phyloP scores from a whole-genome alignment of 2,113 vertebrate genomes.

The Raja brachyura region DNA sequence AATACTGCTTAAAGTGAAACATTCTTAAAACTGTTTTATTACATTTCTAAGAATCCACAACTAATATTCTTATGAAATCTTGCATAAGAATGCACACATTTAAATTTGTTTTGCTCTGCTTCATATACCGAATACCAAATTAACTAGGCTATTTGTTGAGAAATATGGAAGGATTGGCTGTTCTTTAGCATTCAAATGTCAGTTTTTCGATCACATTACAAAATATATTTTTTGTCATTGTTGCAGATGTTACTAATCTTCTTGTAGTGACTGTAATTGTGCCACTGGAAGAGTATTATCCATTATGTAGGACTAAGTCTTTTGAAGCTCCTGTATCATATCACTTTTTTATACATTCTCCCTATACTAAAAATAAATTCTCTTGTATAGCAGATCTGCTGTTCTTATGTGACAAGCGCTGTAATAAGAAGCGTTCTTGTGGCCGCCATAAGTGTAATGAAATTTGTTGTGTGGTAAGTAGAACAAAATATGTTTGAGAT shows the following conservation, averaged over 20 bases:
- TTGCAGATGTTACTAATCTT: background rate
- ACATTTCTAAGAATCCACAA: background rate
- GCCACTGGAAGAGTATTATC: background rate
- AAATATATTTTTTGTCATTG: background rate
- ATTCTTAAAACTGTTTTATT: background rate
- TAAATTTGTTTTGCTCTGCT: background rate
- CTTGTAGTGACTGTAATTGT: background rate
- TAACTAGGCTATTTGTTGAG: background rate
- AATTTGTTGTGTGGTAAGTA: slow-evolving; percentile 90
- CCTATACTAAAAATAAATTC: background rate
- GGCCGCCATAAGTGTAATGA: slow-evolving; percentile 92
- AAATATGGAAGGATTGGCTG: background rate
- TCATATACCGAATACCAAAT: background rate
- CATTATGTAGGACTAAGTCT: background rate
- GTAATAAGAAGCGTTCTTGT: slow-evolving; percentile 88
- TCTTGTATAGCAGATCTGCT: slow-evolving; percentile 62
- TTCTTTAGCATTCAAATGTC: background rate
- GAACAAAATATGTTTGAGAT: background rate
- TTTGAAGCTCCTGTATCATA: background rate
- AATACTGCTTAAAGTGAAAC: background rate
- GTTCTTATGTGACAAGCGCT: slow-evolving; percentile 87
- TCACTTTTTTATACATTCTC: background rate
- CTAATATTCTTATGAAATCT: background rate
- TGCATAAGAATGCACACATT: no score
- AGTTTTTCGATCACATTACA: background rate